Base-by-base conservation (phyloP, 2,888 invertebrate species). In the Ernsta delagoae region DNA sequence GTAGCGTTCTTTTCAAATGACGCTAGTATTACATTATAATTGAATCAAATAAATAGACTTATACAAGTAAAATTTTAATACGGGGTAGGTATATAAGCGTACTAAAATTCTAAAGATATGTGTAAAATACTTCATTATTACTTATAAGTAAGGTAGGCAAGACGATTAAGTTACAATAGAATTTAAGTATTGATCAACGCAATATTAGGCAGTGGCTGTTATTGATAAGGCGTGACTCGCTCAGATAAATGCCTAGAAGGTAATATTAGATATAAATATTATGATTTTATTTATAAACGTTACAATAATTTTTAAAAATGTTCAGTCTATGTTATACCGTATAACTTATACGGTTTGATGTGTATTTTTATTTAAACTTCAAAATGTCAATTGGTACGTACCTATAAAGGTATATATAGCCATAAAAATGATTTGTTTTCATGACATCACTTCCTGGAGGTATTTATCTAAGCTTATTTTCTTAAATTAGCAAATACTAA, bases 21-120 rank as follows among this genome's bases (percentile, higher is more conserved):
- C 7, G 16, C 12, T 7, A 16, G 7, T 2, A 7, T 3, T 48
- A 50, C 12, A 50, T 36, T 9, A 9, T 16, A 6, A 50, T 50
- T 16, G 48, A 50, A 50, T 16, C 6, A 50, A 16, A 16, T 50
- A 50, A 50, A 50, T 16, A 16, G 36, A 36, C 36, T 7, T 39
- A 57, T 24, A 57, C 39, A 24, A 31, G 31, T 16, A 16, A 54
- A 31, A 7, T 31, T 8, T 36, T 62, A 48, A 48, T 62, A 57
- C 8, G 16, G 16, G 16, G 16, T 16, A 68, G 54, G 36, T 53
- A 60, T 59, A n/a, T 67, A 53, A 61, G 48, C 31, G 57, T 57
- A 68, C 68, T 68, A 68, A 62, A 68, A 16, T 5, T 69, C 68
- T 69, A 69, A 69, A 36, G 68, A 69, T 69, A 69, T 69, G 68